Evolutionary conservation across 37 sponge, comb jelly and placozoan species (phyloP).

Genomic region (Ianthella basta): DNA sequence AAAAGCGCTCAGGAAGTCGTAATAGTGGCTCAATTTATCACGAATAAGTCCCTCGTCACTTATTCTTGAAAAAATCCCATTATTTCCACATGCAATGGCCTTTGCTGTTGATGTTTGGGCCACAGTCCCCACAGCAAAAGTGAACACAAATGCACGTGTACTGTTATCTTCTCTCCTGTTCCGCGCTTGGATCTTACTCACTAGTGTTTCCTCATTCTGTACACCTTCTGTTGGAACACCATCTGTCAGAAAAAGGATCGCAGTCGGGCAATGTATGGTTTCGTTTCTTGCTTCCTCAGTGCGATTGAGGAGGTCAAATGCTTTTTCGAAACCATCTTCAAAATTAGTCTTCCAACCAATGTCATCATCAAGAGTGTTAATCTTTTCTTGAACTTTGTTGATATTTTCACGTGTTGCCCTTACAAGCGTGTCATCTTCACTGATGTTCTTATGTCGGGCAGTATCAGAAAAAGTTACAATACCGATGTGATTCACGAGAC

Average conservation of each 20-base stretch:
- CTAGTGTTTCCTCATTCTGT: background rate
- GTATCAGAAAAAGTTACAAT: background rate
- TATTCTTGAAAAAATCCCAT: background rate
- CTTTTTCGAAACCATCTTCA: slow-evolving; percentile 14
- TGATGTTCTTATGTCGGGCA: background rate
- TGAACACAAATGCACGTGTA: background rate
- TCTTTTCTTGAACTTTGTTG: background rate
- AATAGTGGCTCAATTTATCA: slow-evolving; percentile 21
- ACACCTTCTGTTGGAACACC: background rate
- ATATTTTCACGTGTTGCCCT: background rate
- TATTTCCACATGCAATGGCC: slow-evolving; percentile 16
- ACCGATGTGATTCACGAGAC: background rate
- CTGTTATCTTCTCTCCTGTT: background rate
- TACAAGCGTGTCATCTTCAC: background rate
- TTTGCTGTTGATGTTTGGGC: background rate
- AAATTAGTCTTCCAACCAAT: background rate
- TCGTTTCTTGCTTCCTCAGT: background rate
- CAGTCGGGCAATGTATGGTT: background rate
- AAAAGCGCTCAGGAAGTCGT: slow-evolving; percentile 25
- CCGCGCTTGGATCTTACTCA: background rate
- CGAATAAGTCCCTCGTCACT: background rate
- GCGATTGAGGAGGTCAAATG: background rate
- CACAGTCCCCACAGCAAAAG: background rate
- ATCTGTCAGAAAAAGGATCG: slow-evolving; percentile 26
- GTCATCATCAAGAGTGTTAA: background rate